Conservation (phyloP, 2,797 vertebrate species). For the Xenopus petersii region DNA sequence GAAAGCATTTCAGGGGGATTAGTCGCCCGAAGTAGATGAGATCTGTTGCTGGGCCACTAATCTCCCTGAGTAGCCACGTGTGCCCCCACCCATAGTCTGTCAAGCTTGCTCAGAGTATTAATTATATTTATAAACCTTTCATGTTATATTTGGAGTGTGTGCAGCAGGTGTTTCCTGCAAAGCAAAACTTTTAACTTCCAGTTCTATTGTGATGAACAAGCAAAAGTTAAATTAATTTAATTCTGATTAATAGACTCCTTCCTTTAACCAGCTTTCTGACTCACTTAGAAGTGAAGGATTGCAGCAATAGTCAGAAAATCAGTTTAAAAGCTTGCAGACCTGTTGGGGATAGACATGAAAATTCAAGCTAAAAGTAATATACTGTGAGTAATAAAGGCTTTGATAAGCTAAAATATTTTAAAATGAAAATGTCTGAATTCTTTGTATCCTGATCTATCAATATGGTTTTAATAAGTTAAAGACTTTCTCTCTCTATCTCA, state of each 20-base stretch:
- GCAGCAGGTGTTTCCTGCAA: neutral
- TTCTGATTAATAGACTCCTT: neutral
- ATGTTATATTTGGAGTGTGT: neutral
- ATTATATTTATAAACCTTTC: neutral
- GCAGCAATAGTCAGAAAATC: no score
- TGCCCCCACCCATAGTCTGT: no score
- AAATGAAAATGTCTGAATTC: neutral
- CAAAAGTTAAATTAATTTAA: neutral
- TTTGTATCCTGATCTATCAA: slow-evolving; percentile 48
- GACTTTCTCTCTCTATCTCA: slow-evolving; percentile 22
- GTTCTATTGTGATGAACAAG: neutral
- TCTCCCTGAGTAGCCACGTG: no score
- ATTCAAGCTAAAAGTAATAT: neutral
- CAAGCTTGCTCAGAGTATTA: neutral
- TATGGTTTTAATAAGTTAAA: slow-evolving; percentile 58
- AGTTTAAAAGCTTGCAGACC: no score
- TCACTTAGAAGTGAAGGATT: no score
- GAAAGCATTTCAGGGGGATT: no score
- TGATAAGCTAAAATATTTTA: slow-evolving; percentile 26
- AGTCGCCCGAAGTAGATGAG: no score
- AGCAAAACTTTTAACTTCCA: neutral
- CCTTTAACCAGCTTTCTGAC: no score
- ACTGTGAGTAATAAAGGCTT: neutral
- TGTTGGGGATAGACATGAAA: neutral
- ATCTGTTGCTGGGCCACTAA: no score